Evolutionary conservation across 2,888 invertebrate genomes (phyloP).

Genomic region (Linhomoeus sp.): DNA sequence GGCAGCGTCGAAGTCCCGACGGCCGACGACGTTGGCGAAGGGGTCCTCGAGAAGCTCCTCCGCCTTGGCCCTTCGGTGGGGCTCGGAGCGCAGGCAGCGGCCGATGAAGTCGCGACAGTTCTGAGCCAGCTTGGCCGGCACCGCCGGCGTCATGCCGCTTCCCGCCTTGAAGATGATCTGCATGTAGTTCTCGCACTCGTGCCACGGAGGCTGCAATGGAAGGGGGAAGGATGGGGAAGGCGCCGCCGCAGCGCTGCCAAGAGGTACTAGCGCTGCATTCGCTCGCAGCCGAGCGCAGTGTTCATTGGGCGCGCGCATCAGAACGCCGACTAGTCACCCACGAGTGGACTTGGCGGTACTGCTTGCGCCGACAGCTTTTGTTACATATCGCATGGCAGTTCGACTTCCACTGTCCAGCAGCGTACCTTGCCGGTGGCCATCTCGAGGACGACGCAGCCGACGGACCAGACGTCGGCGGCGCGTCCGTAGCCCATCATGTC

Average conservation of each 20-base stretch:
- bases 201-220: slow-evolving; percentile 58
- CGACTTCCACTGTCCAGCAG: slow-evolving; percentile 6
- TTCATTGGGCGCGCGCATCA: too few relatives aligned
- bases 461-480: slow-evolving; percentile 84
- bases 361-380: too few relatives aligned
- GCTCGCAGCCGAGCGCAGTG: background rate
- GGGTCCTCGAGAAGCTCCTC: slow-evolving; percentile 49
- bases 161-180: slow-evolving; percentile 91
- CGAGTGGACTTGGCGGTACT: too few relatives aligned
- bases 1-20: too few relatives aligned
- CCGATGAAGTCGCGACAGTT: slow-evolving; percentile 60
- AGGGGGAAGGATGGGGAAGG: background rate
- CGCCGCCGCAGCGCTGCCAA: background rate
- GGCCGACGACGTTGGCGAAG: slow-evolving; percentile 37
- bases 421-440: slow-evolving; percentile 75
- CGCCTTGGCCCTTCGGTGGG: slow-evolving; percentile 36
- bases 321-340: too few relatives aligned
- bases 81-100: background rate
- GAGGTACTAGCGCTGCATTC: background rate
- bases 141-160: slow-evolving; percentile 60
- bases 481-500: slow-evolving; percentile 53
- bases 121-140: slow-evolving; percentile 51
- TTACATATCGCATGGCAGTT: slow-evolving; percentile 3
- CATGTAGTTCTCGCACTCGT: slow-evolving; percentile 71
- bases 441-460: slow-evolving; percentile 82